These are phyloP conservation scores for Eurytemora carolleeae DNA, from an alignment of 1,140 invertebrate genomes.

Conservation along the genomic window DNA sequence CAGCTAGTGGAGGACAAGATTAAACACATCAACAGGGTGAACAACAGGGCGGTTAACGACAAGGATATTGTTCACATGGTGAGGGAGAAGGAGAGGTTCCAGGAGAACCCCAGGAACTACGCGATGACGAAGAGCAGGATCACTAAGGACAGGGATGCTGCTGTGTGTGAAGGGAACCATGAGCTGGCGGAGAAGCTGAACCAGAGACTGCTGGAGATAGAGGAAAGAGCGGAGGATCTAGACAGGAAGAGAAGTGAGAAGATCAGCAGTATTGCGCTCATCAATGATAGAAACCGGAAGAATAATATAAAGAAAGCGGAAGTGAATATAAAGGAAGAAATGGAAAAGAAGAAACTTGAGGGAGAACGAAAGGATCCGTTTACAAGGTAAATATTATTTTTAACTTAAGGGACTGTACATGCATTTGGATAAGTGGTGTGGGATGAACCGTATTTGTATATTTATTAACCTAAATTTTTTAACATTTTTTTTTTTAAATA, in stretches of 20 bases:
- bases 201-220: conserved; percentile 44
- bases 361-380: conserved; percentile 29
- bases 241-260: conserved; percentile 72
- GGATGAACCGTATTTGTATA: too few relatives aligned
- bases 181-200: conserved; percentile 26
- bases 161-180: conserved; percentile 44
- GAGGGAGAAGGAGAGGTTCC: conserved; percentile 75
- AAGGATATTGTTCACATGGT: conserved; percentile 62
- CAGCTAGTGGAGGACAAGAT: neutral
- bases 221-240: conserved; percentile 70
- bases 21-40: neutral
- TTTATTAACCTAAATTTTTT: too few relatives aligned
- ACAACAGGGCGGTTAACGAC: conserved; percentile 60
- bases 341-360: neutral
- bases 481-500: neutral
- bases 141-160: conserved; percentile 67
- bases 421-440: too few relatives aligned
- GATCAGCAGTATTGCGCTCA: conserved; percentile 86
- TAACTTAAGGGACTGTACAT: too few relatives aligned
- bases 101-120: conserved; percentile 80
- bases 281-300: conserved; percentile 83
- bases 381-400: conserved; percentile 3
- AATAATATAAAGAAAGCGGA: conserved; percentile 81
- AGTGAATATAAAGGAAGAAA: conserved; percentile 48
- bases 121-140: conserved; percentile 87